Percentiles rank a stretch among this genome's conserved stretches.
phyloP scores from a whole-genome alignment of 2,797 vertebrate genomes.

The Cephalopachus bancanus region DNA sequence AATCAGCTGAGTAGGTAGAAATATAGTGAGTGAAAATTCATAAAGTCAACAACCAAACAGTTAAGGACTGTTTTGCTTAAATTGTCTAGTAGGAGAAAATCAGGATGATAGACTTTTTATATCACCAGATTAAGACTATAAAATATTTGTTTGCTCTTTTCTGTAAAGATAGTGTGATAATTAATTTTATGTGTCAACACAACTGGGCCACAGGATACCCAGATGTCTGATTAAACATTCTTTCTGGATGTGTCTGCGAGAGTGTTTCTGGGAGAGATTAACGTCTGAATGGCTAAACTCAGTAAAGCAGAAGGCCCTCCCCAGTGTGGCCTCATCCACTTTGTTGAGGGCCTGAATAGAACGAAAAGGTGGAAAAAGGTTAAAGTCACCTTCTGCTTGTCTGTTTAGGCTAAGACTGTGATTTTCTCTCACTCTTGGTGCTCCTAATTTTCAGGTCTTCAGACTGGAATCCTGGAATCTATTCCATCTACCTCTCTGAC shows the following conservation, averaged over 20 bases:
- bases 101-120: not conserved
- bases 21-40: not conserved
- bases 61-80: not conserved
- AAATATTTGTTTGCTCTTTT: not conserved
- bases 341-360: not conserved
- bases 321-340: not conserved
- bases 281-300: not conserved
- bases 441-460: not conserved
- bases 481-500: too few species aligned
- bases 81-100: not conserved
- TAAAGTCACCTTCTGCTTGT: not conserved
- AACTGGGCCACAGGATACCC: too few species aligned
- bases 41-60: not conserved
- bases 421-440: not conserved
- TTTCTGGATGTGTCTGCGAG: too few species aligned
- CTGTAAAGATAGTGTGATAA: not conserved
- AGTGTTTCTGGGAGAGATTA: too few species aligned
- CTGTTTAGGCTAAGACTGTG: not conserved
- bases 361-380: not conserved
- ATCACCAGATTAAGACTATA: not conserved
- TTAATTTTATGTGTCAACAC: too few species aligned
- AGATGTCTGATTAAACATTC: too few species aligned
- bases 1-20: not conserved
- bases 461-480: not conserved
- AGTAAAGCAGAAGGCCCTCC: not conserved